Conservation (phyloP, 2,888 invertebrate genomes). For the Parelbella ahira region DNA sequence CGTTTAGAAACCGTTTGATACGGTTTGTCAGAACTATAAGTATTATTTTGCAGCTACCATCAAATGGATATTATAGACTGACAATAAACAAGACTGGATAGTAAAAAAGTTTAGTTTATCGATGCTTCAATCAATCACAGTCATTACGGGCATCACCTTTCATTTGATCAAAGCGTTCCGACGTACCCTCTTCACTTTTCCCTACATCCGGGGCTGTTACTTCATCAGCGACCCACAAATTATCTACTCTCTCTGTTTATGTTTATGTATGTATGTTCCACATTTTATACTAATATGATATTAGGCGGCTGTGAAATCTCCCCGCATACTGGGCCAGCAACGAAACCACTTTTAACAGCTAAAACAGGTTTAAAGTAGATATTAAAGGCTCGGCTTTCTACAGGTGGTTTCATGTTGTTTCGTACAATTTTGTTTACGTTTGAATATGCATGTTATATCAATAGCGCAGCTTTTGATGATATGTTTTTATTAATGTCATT, state of each 20-base stretch:
- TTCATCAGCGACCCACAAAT: conserved; percentile 5
- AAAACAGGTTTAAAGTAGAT: conserved; percentile 51
- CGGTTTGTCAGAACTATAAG: conserved; percentile 6
- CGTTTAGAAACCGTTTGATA: background rate
- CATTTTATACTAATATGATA: conserved; percentile 47
- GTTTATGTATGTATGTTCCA: conserved; percentile 50
- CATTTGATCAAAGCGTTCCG: conserved; percentile 24
- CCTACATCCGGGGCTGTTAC: conserved; percentile 20
- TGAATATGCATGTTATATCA: conserved; percentile 33
- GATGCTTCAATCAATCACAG: conserved; percentile 16
- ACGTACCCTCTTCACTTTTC: conserved; percentile 13
- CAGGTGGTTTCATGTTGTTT: conserved; percentile 51
- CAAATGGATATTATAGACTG: background rate
- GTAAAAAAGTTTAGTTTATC: conserved; percentile 6
- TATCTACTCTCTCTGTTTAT: conserved; percentile 46
- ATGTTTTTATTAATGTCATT: background rate
- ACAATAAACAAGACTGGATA: conserved; percentile 10
- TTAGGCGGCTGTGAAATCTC: conserved; percentile 44
- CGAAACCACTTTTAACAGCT: conserved; percentile 36
- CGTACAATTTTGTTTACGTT: conserved; percentile 44
- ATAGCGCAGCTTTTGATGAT: background rate
- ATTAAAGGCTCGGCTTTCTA: conserved; percentile 58
- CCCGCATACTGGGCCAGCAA: conserved; percentile 34
- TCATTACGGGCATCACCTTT: conserved; percentile 24
- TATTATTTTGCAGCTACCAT: background rate